Base-by-base conservation (phyloP, 2,888 invertebrate genomes). In the Drosophila paranaensis region DNA sequence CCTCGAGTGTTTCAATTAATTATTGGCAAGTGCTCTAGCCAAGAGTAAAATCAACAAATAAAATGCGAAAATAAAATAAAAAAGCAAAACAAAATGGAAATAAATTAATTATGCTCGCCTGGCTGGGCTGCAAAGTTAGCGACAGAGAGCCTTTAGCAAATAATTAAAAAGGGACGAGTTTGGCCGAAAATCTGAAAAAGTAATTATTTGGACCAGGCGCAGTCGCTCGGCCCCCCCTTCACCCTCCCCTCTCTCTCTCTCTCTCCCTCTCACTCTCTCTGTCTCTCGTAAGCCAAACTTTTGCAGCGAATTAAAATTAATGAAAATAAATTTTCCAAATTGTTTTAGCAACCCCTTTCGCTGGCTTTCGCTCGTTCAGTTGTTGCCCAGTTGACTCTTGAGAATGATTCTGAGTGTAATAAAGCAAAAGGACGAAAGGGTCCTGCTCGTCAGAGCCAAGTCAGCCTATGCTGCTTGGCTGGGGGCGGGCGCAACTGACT, bases 261-360 rank as follows among this genome's bases (percentile, higher is more conserved):
- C 35, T 11, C n/a, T 8, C 5, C 9, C 35, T 1, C 50, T 6
- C 50, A 6, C 33, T 16, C 20, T 45, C 25, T 20, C 20, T 42
- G 13, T 14, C 10, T 27, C 8, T 10, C 33, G 45, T 60, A 69
- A 63, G 61, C 71, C 78, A 83, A 86, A 86, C 76, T 86, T 84
- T 86, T 82, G 69, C 85, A 85, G 67, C 82, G 86, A 88, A 86
- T 86, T 89, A 88, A 86, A 86, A 86, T 86, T 89, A 86, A 86
- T 85, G 88, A 89, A 89, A 88, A 90, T 89, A 90, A 79, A 89
- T 89, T 88, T 88, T 78, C 77, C 76, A 83, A 86, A 88, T 86
- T 88, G 81, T 90, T 89, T 88, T 77, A 65, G 55, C 84, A 87
- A 87, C 80, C 88, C 85, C 72, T 72, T 85, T 73, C 64, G 60